Evolutionary conservation across 2,888 invertebrate genomes (phyloP).

Genomic region (Drepana falcataria): DNA sequence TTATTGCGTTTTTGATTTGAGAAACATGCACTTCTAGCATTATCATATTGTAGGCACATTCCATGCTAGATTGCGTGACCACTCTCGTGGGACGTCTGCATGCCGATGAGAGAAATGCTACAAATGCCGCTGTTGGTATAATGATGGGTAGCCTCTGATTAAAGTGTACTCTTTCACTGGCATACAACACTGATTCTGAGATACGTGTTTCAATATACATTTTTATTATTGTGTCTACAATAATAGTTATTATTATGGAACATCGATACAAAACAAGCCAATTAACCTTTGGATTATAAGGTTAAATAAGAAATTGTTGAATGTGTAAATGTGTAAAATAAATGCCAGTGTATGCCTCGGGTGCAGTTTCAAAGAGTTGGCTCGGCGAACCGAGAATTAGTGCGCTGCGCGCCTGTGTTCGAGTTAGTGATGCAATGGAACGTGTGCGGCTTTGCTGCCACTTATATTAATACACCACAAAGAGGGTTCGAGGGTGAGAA

Average conservation of each 20-base stretch:
- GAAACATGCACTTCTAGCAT: no score
- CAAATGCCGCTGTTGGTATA: background rate
- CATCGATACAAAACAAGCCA: no score
- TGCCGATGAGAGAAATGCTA: constrained; percentile 48
- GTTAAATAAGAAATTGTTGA: constrained; percentile 19
- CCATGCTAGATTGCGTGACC: constrained; percentile 42
- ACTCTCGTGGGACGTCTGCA: constrained; percentile 47
- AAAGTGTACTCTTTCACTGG: no score
- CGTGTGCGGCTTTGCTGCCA: constrained; percentile 7
- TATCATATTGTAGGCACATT: constrained; percentile 21
- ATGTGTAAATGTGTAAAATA: constrained; percentile 61
- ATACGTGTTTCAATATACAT: no score
- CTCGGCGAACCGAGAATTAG: constrained; percentile 30
- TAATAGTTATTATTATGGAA: no score
- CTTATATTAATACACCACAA: background rate
- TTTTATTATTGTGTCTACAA: no score
- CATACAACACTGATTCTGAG: no score
- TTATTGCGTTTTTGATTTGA: no score
- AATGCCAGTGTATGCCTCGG: constrained; percentile 45
- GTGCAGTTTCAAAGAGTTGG: constrained; percentile 61
- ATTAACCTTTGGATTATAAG: no score
- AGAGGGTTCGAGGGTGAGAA: no score
- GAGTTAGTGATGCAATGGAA: constrained; percentile 28
- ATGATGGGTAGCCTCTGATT: background rate
- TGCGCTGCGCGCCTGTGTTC: constrained; percentile 18